Evolutionary conservation across 2,888 invertebrate genomes (phyloP).

Genomic region (Agrotis ipsilon): DNA sequence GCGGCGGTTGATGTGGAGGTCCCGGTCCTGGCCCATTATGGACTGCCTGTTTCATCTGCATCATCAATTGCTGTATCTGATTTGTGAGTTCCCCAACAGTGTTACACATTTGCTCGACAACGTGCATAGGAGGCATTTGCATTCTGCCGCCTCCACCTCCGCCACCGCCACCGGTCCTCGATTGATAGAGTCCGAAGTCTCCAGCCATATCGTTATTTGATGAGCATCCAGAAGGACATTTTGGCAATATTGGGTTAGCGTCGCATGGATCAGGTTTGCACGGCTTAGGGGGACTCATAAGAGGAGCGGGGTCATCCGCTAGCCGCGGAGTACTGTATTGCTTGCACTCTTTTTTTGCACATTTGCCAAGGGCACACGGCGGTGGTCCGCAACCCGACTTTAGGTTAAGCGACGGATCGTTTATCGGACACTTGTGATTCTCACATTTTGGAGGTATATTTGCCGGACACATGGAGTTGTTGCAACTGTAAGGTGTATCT

Average conservation of each 20-base stretch:
- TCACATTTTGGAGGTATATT: constrained; percentile 75
- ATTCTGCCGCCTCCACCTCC: neutral
- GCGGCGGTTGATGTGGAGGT: neutral
- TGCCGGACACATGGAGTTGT: constrained; percentile 77
- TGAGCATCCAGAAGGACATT: constrained; percentile 56
- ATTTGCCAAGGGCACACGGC: constrained; percentile 67
- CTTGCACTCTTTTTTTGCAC: constrained; percentile 71
- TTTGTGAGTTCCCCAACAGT: constrained; percentile 72
- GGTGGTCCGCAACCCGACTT: neutral
- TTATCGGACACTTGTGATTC: constrained; percentile 66
- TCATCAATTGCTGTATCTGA: constrained; percentile 72
- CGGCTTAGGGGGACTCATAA: neutral
- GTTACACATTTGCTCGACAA: constrained; percentile 74
- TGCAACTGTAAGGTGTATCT: constrained; percentile 76
- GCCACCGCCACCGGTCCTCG: neutral
- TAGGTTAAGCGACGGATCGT: neutral
- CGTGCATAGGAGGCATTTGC: constrained; percentile 45
- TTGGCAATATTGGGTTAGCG: neutral
- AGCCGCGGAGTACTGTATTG: constrained; percentile 56
- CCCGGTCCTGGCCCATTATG: neutral
- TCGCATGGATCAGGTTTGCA: constrained; percentile 11
- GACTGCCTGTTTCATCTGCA: constrained; percentile 65
- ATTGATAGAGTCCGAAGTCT: constrained; percentile 53
- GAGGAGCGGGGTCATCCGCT: fast-evolving
- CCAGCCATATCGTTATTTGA: constrained; percentile 66